phyloP scores from a whole-genome alignment of 64 coral and sea anemone genomes.

The Dendrophyllia cribrosa region DNA sequence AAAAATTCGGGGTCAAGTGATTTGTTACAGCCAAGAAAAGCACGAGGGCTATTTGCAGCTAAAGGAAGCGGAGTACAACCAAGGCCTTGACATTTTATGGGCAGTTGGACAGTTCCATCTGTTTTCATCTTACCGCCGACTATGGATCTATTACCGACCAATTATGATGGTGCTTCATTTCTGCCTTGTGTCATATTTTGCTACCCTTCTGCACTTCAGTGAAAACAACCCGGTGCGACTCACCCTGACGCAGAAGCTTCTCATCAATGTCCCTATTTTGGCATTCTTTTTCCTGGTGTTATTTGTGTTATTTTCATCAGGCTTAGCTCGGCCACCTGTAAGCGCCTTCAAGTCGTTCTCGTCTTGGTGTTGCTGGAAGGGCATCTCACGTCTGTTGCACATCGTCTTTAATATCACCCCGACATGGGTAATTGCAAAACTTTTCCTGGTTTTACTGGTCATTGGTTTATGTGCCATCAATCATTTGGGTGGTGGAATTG shows the following conservation, averaged over 20 bases:
- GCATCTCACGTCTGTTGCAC: conserved; percentile 68
- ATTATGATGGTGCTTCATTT: conserved; percentile 89
- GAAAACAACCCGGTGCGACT: conserved; percentile 3
- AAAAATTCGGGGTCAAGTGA: conserved; percentile 87
- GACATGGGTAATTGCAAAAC: conserved; percentile 77
- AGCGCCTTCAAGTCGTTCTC: conserved; percentile 72
- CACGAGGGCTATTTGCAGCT: conserved; percentile 96
- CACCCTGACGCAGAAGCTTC: conserved; percentile 22
- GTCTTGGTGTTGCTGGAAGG: conserved; percentile 67
- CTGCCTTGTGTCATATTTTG: conserved; percentile 84
- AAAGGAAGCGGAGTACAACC: conserved; percentile 97
- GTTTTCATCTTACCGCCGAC: conserved; percentile 91
- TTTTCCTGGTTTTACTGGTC: conserved; percentile 77
- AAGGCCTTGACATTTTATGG: conserved; percentile 98
- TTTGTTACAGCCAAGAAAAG: conserved; percentile 82
- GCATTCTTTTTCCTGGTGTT: conserved; percentile 71
- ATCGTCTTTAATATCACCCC: conserved; percentile 89
- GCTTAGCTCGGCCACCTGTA: conserved; percentile 74
- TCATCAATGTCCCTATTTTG: conserved; percentile 73
- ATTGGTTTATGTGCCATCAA: conserved; percentile 77
- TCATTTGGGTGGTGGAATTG: conserved; percentile 77
- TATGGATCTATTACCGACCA: conserved; percentile 94
- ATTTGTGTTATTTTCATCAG: conserved; percentile 79
- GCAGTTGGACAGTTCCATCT: conserved; percentile 97
- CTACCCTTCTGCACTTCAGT: conserved; percentile 37